Base-by-base conservation (phyloP, 2,888 invertebrate genomes). In the Scaptomyza polygonia region DNA sequence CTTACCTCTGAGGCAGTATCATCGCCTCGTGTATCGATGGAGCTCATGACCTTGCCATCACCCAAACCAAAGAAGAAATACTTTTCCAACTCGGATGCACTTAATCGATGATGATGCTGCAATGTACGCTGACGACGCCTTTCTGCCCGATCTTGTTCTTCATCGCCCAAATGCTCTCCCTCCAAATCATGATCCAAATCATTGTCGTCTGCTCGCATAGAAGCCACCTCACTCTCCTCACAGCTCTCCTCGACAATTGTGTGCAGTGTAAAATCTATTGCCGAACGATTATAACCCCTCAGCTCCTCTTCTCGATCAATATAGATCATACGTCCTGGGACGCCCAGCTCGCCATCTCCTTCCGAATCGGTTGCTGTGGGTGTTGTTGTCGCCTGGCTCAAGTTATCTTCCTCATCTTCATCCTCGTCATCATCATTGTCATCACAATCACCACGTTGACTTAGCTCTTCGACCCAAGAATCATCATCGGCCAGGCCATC, bases 201-300 rank as follows among this genome's bases (percentile, higher is more conserved):
- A 14, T 88, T 88, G 36, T 83, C 80, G 36, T 83, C 80, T 5
- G 83, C 84, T 30, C 90, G 76, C 59, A 89, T 72, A 0, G 94
- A 95, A 85, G 96, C 96, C 67, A 95, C 94, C 91, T 97, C 97
- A 91, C 97, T 97, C 91, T 98, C 98, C 92, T 98, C 97, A 91
- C 97, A 97, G 86, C 97, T 97, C 92, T 98, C 98, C 92, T 98
- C 98, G 29, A 97, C 95, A 79, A 98, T 98, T 0, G 98, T 98
- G 89, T 98, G 97, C 71, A 98, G 92, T 1, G 97, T 97, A 90
- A 97, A 97, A 92, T 97, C 97, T 86, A 97, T 95, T 1, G 95
- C 95, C 59, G 96, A 94, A 54, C 96, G 94, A 89, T 96, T 96
- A 89, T 96, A 97, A n/a, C 95, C 95, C 5, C 96, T 93, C 44